These are phyloP conservation scores for Clytia hemisphaerica DNA, from an alignment of 30 jellyfish, hydroid and myxozoan species.

Conservation along the genomic window DNA sequence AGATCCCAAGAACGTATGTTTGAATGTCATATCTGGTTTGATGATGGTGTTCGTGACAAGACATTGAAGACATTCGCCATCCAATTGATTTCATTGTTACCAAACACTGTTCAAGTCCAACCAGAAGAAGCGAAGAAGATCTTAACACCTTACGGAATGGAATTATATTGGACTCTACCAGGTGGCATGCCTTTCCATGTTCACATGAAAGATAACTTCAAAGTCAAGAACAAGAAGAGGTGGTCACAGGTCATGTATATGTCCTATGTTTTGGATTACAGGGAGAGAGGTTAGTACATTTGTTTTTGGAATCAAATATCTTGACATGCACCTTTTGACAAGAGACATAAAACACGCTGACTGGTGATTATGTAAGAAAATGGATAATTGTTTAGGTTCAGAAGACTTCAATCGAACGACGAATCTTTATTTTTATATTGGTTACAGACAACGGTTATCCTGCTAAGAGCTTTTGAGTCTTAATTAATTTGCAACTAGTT, in stretches of 20 bases:
- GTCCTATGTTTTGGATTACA: slow-evolving; percentile 81
- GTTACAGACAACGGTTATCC: too few species aligned
- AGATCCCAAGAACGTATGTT: slow-evolving; percentile 62
- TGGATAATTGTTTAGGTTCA: too few species aligned
- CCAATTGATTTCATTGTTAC: slow-evolving; percentile 67
- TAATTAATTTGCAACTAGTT: too few species aligned
- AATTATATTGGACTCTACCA: slow-evolving; percentile 73
- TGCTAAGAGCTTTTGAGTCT: too few species aligned
- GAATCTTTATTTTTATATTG: too few species aligned
- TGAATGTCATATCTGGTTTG: slow-evolving; percentile 83
- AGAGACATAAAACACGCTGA: too few species aligned
- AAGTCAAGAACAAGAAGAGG: slow-evolving; percentile 82
- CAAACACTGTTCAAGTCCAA: slow-evolving; percentile 40
- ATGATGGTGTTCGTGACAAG: slow-evolving; percentile 85
- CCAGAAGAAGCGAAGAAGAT: slow-evolving; percentile 57
- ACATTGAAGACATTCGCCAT: slow-evolving; percentile 68
- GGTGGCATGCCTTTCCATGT: slow-evolving; percentile 85
- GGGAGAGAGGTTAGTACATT: slow-evolving; percentile 52
- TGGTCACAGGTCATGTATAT: slow-evolving; percentile 96
- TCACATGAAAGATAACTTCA: slow-evolving; percentile 76
- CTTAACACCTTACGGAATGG: slow-evolving; percentile 82
- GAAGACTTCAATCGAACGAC: too few species aligned
- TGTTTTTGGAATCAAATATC: not conserved
- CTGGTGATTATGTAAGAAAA: too few species aligned
- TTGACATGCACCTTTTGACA: not conserved